phyloP scores from a whole-genome alignment of 2,888 invertebrate species.

The Chloroclysta siterata region DNA sequence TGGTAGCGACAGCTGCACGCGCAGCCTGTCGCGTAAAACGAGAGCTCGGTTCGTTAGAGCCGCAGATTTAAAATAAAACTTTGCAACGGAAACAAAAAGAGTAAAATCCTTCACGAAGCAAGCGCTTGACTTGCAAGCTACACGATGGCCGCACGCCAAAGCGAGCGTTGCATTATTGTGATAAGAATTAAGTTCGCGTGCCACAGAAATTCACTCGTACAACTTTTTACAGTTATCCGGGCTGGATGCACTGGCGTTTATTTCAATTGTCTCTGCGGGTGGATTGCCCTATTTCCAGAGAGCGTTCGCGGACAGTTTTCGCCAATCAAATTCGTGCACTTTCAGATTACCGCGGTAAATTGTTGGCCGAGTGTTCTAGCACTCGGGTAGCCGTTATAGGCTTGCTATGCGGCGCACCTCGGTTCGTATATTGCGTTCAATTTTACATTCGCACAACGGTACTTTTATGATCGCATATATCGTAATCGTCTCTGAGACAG shows the following conservation, averaged over 20 bases:
- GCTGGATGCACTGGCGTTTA: slow-evolving; percentile 61
- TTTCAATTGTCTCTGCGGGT: slow-evolving; percentile 81
- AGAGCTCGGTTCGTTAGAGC: slow-evolving; percentile 78
- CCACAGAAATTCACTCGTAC: slow-evolving; percentile 41
- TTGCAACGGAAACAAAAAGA: slow-evolving; percentile 73
- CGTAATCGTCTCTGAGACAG: slow-evolving; percentile 2
- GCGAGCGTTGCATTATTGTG: slow-evolving; percentile 50
- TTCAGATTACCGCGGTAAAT: slow-evolving; percentile 52
- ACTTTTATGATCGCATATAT: slow-evolving; percentile 13
- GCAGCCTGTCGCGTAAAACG: slow-evolving; percentile 60
- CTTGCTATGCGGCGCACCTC: slow-evolving; percentile 11
- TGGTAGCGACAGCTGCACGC: slow-evolving; percentile 63
- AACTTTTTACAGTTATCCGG: slow-evolving; percentile 45
- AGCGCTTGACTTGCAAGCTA: slow-evolving; percentile 65
- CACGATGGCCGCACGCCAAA: slow-evolving; percentile 55
- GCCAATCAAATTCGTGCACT: slow-evolving; percentile 64
- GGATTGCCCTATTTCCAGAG: slow-evolving; percentile 78
- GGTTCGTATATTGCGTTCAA: slow-evolving; percentile 27
- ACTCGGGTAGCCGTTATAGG: slow-evolving; percentile 25
- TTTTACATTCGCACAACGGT: slow-evolving; percentile 22
- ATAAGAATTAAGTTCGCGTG: slow-evolving; percentile 60
- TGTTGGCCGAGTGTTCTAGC: slow-evolving; percentile 32
- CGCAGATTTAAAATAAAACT: slow-evolving; percentile 81
- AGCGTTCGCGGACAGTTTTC: slow-evolving; percentile 68
- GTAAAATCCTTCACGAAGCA: slow-evolving; percentile 66